phyloP scores from a whole-genome alignment of 23 tunicate genomes.

The Aplidium turbinatum region DNA sequence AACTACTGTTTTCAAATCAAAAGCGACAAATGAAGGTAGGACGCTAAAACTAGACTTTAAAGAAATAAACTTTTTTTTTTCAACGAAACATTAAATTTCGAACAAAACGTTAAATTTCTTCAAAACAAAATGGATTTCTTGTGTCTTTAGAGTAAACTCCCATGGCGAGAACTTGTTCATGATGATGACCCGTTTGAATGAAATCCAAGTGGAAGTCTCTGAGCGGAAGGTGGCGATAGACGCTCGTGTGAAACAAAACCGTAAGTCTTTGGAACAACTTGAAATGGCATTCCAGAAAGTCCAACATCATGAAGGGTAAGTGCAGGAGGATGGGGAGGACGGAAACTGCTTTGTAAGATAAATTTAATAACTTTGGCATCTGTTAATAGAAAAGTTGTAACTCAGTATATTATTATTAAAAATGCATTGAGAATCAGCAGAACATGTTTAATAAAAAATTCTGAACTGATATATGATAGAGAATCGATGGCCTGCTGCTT shows the following conservation, averaged over 20 bases:
- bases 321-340: not conserved
- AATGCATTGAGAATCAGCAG: too few species aligned
- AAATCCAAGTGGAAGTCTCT: not conserved
- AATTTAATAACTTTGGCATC: too few species aligned
- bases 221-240: conserved; percentile 23
- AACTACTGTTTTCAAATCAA: too few species aligned
- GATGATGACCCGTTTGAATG: conserved; percentile 17
- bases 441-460: too few species aligned
- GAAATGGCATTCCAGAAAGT: not conserved
- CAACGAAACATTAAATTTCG: not conserved
- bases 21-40: too few species aligned
- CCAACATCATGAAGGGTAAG: conserved; percentile 7
- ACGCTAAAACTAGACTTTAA: too few species aligned
- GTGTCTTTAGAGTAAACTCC: conserved; percentile 3
- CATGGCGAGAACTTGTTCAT: conserved; percentile 3
- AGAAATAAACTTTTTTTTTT: too few species aligned
- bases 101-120: not conserved
- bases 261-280: not conserved
- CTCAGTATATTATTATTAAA: too few species aligned
- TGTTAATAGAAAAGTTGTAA: too few species aligned
- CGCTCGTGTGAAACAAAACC: conserved; percentile 6
- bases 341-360: not conserved
- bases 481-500: too few species aligned
- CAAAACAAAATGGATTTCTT: not conserved
- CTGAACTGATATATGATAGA: too few species aligned